Percentiles rank a stretch among this genome's conserved stretches.
phyloP scores from a whole-genome alignment of 2,113 vertebrate genomes.

The Pseudorasbora parva region DNA sequence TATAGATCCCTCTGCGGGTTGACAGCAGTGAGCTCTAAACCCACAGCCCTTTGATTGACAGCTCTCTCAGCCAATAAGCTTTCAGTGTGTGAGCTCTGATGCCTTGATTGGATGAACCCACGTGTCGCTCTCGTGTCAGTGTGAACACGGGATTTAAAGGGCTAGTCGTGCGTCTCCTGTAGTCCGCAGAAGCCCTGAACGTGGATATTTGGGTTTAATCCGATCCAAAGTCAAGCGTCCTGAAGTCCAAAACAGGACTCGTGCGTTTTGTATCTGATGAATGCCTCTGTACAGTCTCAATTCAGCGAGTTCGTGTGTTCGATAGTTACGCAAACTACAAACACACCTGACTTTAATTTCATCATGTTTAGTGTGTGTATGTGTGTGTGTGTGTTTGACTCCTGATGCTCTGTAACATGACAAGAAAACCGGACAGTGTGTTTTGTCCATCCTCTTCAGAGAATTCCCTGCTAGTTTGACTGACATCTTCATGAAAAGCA shows the following conservation, averaged over 20 bases:
- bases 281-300: not conserved
- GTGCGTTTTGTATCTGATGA: not conserved
- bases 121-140: not conserved
- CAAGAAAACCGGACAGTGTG: not conserved
- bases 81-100: not conserved
- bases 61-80: conserved; percentile 21
- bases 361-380: not conserved
- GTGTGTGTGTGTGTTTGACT: conserved; percentile 31
- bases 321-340: not conserved
- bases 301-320: conserved; percentile 8
- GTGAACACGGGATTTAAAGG: conserved; percentile 34
- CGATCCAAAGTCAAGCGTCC: not conserved
- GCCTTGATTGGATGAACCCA: conserved; percentile 26
- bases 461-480: conserved; percentile 42
- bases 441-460: conserved; percentile 34
- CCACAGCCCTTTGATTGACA: conserved; percentile 39
- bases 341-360: not conserved
- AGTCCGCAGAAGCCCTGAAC: not conserved
- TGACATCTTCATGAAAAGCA: conserved; percentile 57
- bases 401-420: conserved; percentile 7
- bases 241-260: conserved; percentile 6
- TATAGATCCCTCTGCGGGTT: too few species aligned
- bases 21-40: not conserved
- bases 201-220: not conserved
- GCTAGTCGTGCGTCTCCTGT: conserved; percentile 29